Base-by-base conservation (phyloP, 2,797 vertebrate genomes). In the Oreochromis grahami region DNA sequence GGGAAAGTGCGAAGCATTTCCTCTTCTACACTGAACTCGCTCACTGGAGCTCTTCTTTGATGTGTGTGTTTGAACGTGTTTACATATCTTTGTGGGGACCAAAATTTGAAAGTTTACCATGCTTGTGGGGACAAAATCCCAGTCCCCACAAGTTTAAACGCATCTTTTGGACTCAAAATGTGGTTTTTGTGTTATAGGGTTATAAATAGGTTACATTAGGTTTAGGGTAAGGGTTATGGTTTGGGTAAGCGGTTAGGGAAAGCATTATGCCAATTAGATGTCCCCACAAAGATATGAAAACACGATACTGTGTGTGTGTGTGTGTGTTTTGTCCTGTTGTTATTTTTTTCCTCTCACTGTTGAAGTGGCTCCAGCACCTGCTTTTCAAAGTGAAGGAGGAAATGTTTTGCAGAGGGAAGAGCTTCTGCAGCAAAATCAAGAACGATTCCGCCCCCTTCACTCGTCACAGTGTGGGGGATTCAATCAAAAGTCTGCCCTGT, bases 401-500 rank as follows among this genome's bases (percentile, higher is more conserved):
- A 90, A 88, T 87, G 86, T 89, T 93, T 92, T 84, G 84, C 86
- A 87, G 87, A 87, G 89, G 90, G 90, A 92, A 90, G 82, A 92
- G 91, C 88, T 87, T 89, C 93, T 93, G 91, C 93, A 91, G 93
- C 92, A 93, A 83, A 93, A 93, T 88, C 90, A 77, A 85, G 87
- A 93, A 36, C 51, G 43, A 84, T 88, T 84, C 92, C 86, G 65
- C 79, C 90, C 83, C 88, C 82, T 80, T 83, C 88, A 5, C 87
- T 88, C 84, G 79, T 89, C 90, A 87, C 93, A 88, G 87, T 86
- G 90, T 90, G 93, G 86, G 92, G 93, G 92, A 93, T 94, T 94
- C 89, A 94, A 95, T 95, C 93, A 95, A 84, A 94, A 90, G 87
- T 86, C 87, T 92, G 91, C 80, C 93, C 93, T 91, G 89, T 94